phyloP scores from a whole-genome alignment of 2,888 invertebrate genomes.

The Eumerus sabulonum region DNA sequence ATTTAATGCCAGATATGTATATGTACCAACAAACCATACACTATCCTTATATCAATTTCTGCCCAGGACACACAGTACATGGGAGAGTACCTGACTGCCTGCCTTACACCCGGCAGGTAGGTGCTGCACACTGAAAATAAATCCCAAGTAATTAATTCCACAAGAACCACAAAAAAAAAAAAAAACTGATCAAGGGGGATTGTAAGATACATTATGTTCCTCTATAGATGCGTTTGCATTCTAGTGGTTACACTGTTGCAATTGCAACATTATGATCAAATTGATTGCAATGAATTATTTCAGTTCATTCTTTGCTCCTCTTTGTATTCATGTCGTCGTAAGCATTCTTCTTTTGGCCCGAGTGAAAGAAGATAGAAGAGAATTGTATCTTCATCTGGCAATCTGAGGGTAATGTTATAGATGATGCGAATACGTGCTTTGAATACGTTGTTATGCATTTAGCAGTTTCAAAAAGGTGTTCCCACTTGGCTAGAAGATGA shows the following conservation, averaged over 20 bases:
- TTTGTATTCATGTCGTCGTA: background rate
- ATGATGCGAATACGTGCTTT: constrained; percentile 21
- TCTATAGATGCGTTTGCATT: background rate
- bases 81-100: too few species aligned
- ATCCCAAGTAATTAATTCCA: constrained; percentile 52
- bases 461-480: too few species aligned
- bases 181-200: background rate
- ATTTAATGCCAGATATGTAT: constrained; percentile 46
- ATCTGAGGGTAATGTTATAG: constrained; percentile 15
- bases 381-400: constrained; percentile 29
- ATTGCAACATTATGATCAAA: constrained; percentile 46
- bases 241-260: constrained; percentile 47
- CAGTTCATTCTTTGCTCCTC: background rate
- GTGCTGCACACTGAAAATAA: constrained; percentile 35
- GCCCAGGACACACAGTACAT: too few species aligned
- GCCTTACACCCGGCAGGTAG: too few species aligned
- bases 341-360: too few species aligned
- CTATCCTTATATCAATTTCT: too few species aligned
- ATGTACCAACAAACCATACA: too few species aligned
- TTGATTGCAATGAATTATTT: constrained; percentile 34
- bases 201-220: too few species aligned
- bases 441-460: constrained; percentile 37
- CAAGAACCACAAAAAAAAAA: constrained; percentile 2
- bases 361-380: background rate
- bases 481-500: too few species aligned